A percentile compares a stretch with the other conserved stretches of the same genome.
Conservation (phyloP, 2,797 vertebrate species). For the Peromyscus melanophrys region DNA sequence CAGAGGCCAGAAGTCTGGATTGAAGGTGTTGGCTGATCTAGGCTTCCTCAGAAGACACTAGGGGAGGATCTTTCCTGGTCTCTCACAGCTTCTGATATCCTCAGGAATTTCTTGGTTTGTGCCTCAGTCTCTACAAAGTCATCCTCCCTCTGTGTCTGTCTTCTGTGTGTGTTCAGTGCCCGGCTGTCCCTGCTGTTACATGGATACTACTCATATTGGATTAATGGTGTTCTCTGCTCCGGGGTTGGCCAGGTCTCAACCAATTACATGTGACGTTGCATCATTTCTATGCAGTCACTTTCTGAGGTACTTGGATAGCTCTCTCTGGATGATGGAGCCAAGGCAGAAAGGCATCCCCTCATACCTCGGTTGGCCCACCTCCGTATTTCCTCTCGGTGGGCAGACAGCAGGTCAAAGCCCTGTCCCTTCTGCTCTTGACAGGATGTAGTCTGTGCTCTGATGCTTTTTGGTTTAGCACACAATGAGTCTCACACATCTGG, state of each 20-base stretch:
- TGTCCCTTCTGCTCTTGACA: neutral
- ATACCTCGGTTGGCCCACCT: neutral
- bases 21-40: neutral
- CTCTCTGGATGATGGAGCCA: neutral
- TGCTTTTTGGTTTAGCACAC: constrained; percentile 4
- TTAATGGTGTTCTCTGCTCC: neutral
- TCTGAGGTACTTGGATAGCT: neutral
- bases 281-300: neutral
- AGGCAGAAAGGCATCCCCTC: neutral
- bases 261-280: neutral
- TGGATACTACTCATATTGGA: neutral
- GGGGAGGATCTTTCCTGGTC: neutral
- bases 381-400: neutral
- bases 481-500: neutral
- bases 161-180: neutral
- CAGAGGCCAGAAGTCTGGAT: neutral
- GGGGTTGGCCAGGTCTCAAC: neutral
- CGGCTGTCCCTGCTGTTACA: neutral
- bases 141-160: neutral
- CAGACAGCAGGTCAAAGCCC: neutral
- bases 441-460: neutral
- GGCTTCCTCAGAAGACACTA: neutral
- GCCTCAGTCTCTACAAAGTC: neutral
- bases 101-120: neutral
- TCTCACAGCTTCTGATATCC: neutral